Base-by-base conservation (phyloP, 2,888 invertebrate species). In the Drosophila barbarae region DNA sequence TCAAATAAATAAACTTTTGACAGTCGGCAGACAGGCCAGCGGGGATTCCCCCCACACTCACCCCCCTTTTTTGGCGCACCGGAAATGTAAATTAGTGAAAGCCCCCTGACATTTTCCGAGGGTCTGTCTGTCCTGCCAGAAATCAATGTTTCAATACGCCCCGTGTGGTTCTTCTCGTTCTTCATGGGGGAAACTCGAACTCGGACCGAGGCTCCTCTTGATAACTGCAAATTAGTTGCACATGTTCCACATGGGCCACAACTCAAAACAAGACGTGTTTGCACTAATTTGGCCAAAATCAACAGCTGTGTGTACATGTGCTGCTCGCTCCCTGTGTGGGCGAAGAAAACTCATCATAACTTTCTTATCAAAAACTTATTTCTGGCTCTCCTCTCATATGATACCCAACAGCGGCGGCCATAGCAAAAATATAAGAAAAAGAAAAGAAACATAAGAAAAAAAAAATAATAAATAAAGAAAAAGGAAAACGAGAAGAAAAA, bases 1-100 rank as follows among this genome's bases (percentile, higher is more conserved):
- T 81, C 84, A 81, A 85, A 85, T 85, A 81, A 85, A 81, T 83
- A 81, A 80, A 83, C 85, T 82, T 80, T 74, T 80, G 80, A 80
- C 80, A 84, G 80, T 67, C 73, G 80, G 66, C 68, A 84, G 85
- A 82, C 80, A 84, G 83, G 52, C 59, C 26, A 32, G 65, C 66
- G 58, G 67, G 61, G 69, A 51, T 12, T 39, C 21, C 21, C 28
- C 21, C 23, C 35, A 49, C 18, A 15, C 10, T 30, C 15, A 18
- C 15, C 4, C 10, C 9, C 13, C n/a, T 7, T 35, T 32, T 18
- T 9, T 1, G 21, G 13, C 13, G n/a, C 36, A 39, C 49, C 60
- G 71, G 76, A 81, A 79, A 84, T 76, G 78, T 55, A 79, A 84
- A 79, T 79, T 81, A 72, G 82, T 72, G 66, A 64, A 52, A 53